Conservation (phyloP, 2,888 invertebrate species). For the Nyleta sp. region DNA sequence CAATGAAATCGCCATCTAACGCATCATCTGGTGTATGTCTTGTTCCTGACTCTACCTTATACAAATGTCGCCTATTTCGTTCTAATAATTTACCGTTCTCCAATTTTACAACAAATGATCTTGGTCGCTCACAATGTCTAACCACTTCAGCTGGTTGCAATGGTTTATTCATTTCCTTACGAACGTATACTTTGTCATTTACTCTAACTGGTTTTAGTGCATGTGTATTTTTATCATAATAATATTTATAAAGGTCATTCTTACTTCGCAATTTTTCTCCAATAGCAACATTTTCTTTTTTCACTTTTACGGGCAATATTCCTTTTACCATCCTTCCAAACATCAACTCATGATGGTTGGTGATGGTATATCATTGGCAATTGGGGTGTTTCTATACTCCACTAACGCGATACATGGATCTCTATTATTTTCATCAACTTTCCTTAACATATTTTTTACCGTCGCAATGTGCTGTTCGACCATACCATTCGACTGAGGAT, state of each 20-base stretch:
- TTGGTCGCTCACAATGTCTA: too few species aligned
- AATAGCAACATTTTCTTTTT: too few species aligned
- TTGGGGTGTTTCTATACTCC: slow-evolving; percentile 66
- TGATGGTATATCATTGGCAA: slow-evolving; percentile 52
- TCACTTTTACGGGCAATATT: slow-evolving; percentile 43
- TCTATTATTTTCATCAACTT: slow-evolving; percentile 47
- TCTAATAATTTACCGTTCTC: neutral
- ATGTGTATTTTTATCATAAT: too few species aligned
- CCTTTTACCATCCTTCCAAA: slow-evolving; percentile 57
- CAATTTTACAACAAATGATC: neutral
- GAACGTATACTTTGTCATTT: too few species aligned
- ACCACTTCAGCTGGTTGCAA: too few species aligned
- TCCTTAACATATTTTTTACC: slow-evolving; percentile 68
- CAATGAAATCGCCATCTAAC: neutral
- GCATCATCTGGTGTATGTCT: neutral
- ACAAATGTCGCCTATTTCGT: slow-evolving; percentile 4
- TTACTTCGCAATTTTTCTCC: too few species aligned
- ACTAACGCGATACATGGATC: slow-evolving; percentile 61
- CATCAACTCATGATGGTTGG: slow-evolving; percentile 66
- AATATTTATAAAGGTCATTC: too few species aligned
- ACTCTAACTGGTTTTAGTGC: too few species aligned
- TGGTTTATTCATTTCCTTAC: too few species aligned
- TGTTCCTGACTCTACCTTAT: neutral
- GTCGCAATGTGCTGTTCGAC: slow-evolving; percentile 65
- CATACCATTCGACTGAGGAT: slow-evolving; percentile 63